These are phyloP conservation scores for Mesorhabditis sp. DNA, from an alignment of 2,888 invertebrate genomes.

Conservation along the genomic window DNA sequence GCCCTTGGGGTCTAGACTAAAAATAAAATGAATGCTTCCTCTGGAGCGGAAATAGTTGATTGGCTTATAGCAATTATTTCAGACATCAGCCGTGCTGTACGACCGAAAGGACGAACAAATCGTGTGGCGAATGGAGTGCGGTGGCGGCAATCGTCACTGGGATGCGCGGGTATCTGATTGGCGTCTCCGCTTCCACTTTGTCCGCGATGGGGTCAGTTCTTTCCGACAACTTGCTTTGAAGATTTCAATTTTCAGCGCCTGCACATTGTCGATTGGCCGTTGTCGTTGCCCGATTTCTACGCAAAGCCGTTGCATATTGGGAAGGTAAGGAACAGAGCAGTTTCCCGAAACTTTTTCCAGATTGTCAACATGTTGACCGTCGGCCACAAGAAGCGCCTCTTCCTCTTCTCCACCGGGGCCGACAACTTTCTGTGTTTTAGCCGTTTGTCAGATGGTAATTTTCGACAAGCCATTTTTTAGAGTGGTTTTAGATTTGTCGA, in stretches of 20 bases:
- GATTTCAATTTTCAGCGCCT: background rate
- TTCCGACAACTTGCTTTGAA: background rate
- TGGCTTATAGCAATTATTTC: background rate
- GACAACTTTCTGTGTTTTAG: background rate
- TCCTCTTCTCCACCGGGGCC: background rate
- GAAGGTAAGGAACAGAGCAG: background rate
- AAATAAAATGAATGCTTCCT: too few species aligned
- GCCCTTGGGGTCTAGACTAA: too few species aligned
- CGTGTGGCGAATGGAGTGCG: background rate
- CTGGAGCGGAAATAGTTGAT: too few species aligned
- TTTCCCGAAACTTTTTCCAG: too few species aligned
- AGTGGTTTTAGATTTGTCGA: background rate
- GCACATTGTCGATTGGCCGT: too few species aligned
- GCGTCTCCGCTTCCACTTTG: background rate
- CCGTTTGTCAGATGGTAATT: too few species aligned
- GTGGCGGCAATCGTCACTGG: background rate
- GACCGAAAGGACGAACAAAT: background rate
- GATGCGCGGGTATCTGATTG: background rate
- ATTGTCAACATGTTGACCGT: too few species aligned
- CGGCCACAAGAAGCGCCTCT: background rate
- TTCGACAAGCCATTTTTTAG: background rate
- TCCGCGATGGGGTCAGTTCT: background rate
- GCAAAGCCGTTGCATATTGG: background rate
- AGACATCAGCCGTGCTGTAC: background rate
- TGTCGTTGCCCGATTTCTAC: too few species aligned